Evolutionary conservation across 2,113 vertebrate species (phyloP), one percentile per base, ranked within the genome.

Genomic region (Artemisiospiza belli): DNA sequence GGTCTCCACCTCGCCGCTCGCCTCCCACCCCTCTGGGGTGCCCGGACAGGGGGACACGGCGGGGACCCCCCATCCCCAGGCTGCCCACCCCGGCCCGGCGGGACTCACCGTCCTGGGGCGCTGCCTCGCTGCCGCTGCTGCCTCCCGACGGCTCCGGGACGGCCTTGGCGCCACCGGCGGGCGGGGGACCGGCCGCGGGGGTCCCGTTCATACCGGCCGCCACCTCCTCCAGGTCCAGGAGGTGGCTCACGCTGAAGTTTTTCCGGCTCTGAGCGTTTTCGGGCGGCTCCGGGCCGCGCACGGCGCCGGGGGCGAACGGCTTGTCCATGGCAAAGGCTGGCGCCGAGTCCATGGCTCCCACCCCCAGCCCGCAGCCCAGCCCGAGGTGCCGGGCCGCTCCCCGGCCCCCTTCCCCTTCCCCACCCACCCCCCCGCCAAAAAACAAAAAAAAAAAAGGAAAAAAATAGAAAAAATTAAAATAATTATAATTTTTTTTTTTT

Each of bases 231-330:
- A 98, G 97, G 95, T 98, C 98, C 92, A 98, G 94, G 92, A 98
- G 98, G 94, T 98, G 98, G 94, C 98, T 98, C 59, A 98, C 98
- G 91, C 97, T 97, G 97, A 98, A 98, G 97, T 98, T 98, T 93
- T 98, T 98, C 95, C 98, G 97, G 93, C 96, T 97, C 81, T 98
- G 98, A 55, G 96, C 97, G 67, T 97, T 97, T 87, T 98, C 98
- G 44, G 97, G 94, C 8, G 97, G 96, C 86, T 98, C 98, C 92
- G 97, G 88, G 47, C 96, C 96, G 25, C 97, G 95, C 69, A 90
- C 95, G 69, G 92, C 61, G 91, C 95, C 83, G 77, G 96, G 96
- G 83, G 95, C 93, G 93, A 97, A 97, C 59, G 96, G 92, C 92
- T 97, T 98, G 76, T 98, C 98, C 96, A 97, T 96, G 80, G 94